Percentiles rank a stretch among this genome's conserved stretches.
These are phyloP conservation scores for Acanthochromis polyacanthus DNA, from an alignment of 2,113 vertebrate species.

Conservation along the genomic window DNA sequence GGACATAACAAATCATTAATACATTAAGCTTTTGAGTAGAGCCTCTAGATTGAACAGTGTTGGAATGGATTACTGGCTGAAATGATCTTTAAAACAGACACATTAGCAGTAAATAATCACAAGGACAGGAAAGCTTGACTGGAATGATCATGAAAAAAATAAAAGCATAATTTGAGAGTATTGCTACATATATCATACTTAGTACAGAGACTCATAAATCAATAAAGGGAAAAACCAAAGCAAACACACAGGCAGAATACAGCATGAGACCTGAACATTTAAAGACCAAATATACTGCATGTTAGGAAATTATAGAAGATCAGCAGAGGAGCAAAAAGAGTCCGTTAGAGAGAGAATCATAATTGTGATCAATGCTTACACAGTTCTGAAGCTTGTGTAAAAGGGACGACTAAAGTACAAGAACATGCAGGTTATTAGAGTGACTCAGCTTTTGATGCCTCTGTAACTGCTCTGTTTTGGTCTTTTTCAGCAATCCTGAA, in stretches of 20 bases:
- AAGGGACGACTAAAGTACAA: background rate
- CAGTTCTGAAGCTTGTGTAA: background rate
- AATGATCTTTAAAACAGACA: background rate
- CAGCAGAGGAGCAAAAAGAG: background rate
- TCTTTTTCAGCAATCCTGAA: slow-evolving; percentile 92
- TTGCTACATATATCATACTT: too few relatives aligned
- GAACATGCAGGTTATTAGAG: background rate
- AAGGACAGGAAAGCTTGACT: too few relatives aligned
- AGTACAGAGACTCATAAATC: too few relatives aligned
- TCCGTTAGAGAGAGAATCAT: background rate
- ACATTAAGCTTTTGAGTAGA: background rate
- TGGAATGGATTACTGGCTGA: background rate
- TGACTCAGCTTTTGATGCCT: background rate
- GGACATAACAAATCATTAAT: background rate
- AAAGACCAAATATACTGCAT: too few relatives aligned
- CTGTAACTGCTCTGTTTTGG: slow-evolving; percentile 11
- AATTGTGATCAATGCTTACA: background rate
- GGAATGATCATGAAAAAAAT: too few relatives aligned
- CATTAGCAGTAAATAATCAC: too few relatives aligned
- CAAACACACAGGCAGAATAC: too few relatives aligned
- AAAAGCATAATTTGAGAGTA: too few relatives aligned
- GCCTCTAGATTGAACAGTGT: background rate
- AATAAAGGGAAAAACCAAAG: too few relatives aligned
- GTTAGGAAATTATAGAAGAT: too few relatives aligned
- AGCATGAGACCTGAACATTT: too few relatives aligned